A percentile compares a stretch with the other conserved stretches of the same genome.
Evolutionary conservation across 1,140 invertebrate genomes (phyloP).

Genomic region (Nasonia vitripennis): DNA sequence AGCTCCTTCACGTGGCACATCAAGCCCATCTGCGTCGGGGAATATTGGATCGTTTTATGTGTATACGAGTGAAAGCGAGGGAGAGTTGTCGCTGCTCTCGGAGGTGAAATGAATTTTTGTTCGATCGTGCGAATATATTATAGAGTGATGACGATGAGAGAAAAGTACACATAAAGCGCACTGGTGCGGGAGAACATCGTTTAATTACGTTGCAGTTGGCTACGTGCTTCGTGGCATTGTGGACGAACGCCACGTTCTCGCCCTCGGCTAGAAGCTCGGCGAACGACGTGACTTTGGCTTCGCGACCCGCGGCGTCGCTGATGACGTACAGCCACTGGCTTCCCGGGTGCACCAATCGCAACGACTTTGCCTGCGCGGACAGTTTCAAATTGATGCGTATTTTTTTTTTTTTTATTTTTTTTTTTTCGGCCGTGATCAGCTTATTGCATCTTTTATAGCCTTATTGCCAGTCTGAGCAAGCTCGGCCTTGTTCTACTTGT

Average conservation of each 20-base stretch:
- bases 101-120: too few species aligned
- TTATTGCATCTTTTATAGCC: neutral
- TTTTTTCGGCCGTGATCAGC: too few species aligned
- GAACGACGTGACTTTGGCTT: slow-evolving; percentile 74
- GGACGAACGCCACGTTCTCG: slow-evolving; percentile 88
- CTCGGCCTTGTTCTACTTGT: neutral
- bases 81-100: neutral
- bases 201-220: slow-evolving; percentile 76
- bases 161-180: too few species aligned
- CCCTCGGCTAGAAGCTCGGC: slow-evolving; percentile 82
- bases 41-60: slow-evolving; percentile 2
- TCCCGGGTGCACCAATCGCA: slow-evolving; percentile 80
- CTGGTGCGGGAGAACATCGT: too few species aligned
- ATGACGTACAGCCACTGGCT: slow-evolving; percentile 89
- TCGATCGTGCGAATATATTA: too few species aligned
- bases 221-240: slow-evolving; percentile 79
- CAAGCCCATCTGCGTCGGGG: slow-evolving; percentile 74
- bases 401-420: neutral
- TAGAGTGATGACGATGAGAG: too few species aligned
- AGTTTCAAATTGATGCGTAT: neutral
- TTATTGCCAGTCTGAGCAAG: neutral
- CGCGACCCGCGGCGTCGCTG: slow-evolving; percentile 76
- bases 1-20: slow-evolving; percentile 81
- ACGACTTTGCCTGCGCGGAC: slow-evolving; percentile 76
- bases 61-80: neutral